These are phyloP conservation scores for Drosophila orena DNA, from an alignment of 1,140 invertebrate genomes.

Conservation along the genomic window DNA sequence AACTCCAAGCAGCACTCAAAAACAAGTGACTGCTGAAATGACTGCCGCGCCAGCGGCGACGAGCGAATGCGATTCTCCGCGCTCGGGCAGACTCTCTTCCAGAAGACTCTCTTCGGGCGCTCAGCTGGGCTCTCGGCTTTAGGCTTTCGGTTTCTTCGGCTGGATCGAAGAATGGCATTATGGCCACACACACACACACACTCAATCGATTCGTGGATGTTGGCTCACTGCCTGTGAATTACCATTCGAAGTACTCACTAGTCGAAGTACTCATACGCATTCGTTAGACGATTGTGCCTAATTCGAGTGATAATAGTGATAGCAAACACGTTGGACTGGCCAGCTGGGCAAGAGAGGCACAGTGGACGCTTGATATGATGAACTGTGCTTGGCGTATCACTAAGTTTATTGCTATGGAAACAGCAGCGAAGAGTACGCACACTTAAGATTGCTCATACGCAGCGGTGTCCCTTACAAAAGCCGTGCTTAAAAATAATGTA, in stretches of 20 bases:
- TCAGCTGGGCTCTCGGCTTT: conserved; percentile 2
- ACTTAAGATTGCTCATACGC: neutral
- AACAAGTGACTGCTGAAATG: conserved; percentile 43
- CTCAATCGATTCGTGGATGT: neutral
- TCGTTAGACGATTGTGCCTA: conserved; percentile 41
- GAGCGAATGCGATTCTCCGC: conserved; percentile 20
- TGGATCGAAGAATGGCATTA: conserved; percentile 26
- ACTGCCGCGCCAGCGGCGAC: conserved; percentile 16
- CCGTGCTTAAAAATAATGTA: no score
- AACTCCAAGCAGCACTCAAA: conserved; percentile 74
- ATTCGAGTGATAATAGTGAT: conserved; percentile 59
- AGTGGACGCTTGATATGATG: neutral
- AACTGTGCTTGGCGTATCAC: no score
- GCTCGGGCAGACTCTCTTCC: neutral
- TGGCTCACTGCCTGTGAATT: conserved; percentile 18
- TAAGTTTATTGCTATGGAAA: no score
- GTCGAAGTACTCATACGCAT: conserved; percentile 1
- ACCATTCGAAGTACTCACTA: conserved; percentile 18
- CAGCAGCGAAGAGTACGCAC: no score
- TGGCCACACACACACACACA: conserved; percentile 8
- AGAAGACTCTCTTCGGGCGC: neutral
- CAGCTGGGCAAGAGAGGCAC: conserved; percentile 23
- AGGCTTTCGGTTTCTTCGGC: conserved; percentile 2
- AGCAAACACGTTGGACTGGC: conserved; percentile 27
- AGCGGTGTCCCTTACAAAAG: neutral